phyloP scores from a whole-genome alignment of 1,140 invertebrate species.

The Cephus cinctus region DNA sequence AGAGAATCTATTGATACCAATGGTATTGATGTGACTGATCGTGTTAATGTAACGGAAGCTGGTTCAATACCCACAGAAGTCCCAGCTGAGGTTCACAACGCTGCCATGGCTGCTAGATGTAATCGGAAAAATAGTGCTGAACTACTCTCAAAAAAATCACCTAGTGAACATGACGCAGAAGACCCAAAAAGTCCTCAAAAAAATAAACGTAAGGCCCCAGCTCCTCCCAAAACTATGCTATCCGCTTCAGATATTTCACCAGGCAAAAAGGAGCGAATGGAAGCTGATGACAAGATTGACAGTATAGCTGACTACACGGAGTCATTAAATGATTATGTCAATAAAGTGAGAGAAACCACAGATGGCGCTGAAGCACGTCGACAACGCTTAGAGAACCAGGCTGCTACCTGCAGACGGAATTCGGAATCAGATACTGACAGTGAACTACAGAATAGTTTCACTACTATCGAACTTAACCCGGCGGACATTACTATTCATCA shows the following conservation, averaged over 20 bases:
- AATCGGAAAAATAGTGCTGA: constrained; percentile 62
- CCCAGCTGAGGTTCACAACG: constrained; percentile 70
- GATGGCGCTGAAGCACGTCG: constrained; percentile 26
- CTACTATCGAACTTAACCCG: constrained; percentile 69
- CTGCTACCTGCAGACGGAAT: constrained; percentile 36
- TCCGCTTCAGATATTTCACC: neutral
- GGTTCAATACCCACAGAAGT: constrained; percentile 47
- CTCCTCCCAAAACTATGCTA: constrained; percentile 56
- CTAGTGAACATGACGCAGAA: constrained; percentile 37
- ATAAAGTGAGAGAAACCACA: constrained; percentile 26
- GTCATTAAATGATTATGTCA: constrained; percentile 28
- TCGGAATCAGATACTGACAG: constrained; percentile 58
- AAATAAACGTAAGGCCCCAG: constrained; percentile 72
- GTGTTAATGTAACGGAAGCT: constrained; percentile 18
- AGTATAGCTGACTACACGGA: constrained; percentile 40
- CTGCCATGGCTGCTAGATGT: constrained; percentile 65
- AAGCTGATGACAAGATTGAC: constrained; percentile 31
- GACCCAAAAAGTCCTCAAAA: constrained; percentile 57
- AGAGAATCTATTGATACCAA: constrained; percentile 15
- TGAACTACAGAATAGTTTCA: constrained; percentile 53
- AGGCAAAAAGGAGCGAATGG: constrained; percentile 18
- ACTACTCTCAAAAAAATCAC: constrained; percentile 20
- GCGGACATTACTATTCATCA: constrained; percentile 75
- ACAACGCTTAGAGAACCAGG: constrained; percentile 22
- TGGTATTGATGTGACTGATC: constrained; percentile 26